A percentile compares a stretch with the other conserved stretches of the same genome.
Conservation (phyloP, 2,888 invertebrate genomes). For the Hesperia comma region DNA sequence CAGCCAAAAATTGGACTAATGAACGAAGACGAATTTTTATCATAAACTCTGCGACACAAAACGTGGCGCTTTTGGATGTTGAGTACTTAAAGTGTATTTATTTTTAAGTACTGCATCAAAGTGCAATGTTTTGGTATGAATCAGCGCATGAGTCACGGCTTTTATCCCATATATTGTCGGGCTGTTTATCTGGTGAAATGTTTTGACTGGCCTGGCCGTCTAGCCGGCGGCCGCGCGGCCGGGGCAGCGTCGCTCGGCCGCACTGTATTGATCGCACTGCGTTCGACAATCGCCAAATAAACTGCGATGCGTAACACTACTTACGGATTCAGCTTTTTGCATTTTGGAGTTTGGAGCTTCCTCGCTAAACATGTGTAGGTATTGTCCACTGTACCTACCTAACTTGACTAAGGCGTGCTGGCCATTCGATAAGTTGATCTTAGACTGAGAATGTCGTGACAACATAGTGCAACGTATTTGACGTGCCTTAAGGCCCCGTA, state of each 20-base stretch:
- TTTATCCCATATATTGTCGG: conserved; percentile 22
- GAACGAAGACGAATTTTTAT: not conserved
- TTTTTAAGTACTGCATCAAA: conserved; percentile 1
- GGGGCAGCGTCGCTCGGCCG: no score
- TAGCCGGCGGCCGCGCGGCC: conserved; percentile 19
- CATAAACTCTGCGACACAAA: not conserved
- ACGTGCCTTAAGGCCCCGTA: no score
- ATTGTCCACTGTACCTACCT: no score
- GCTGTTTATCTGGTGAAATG: conserved; percentile 32
- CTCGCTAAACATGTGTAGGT: no score
- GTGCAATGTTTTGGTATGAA: conserved; percentile 20
- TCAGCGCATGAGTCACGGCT: conserved; percentile 29
- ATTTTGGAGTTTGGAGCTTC: no score
- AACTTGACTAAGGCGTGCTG: no score
- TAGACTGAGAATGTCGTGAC: no score
- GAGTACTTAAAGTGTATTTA: conserved; percentile 2
- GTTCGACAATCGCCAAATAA: conserved; percentile 11
- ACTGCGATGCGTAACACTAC: not conserved
- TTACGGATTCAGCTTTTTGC: no score
- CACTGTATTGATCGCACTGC: conserved; percentile 18
- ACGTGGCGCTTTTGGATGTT: not conserved
- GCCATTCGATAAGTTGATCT: no score
- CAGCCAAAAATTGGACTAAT: not conserved
- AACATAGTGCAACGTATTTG: no score
- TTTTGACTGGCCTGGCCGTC: conserved; percentile 28